Evolutionary conservation across 1,140 invertebrate genomes (phyloP), one percentile per base, ranked within the genome.

Genomic region (Nephila pilipes): DNA sequence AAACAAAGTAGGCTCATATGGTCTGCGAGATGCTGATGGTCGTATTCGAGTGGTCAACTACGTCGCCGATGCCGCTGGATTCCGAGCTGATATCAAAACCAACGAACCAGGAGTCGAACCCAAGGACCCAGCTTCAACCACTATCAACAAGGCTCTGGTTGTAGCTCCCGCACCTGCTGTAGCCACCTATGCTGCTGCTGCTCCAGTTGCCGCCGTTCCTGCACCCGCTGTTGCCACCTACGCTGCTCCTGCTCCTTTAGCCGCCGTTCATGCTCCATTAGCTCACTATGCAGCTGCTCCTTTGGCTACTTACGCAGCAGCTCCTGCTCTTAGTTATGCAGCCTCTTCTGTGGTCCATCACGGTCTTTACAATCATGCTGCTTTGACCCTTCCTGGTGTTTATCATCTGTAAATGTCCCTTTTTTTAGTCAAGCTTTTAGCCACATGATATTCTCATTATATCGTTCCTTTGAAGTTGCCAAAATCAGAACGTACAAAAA

Each of bases 71-170:
- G 94, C 75, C 36, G 57, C 65, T 22, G 94, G 94, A 18, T 94
- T 94, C 88, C 46, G 91, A 14, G 94, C 94, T 36, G 88, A 92
- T 63, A 93, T 95, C 57, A 87, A 93, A n/a, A 94, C 94, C 80
- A 95, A 95, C 32, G 94, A 95, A 92, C 94, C 94, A 1, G 94
- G 94, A 58, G 94, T 94, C 46, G 94, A 94, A n/a, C 93, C 94
- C 14, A 87, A 94, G 18, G 93, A 95, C 54, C 94, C 94, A 38
- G 94, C 94, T 57, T 55, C 87, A 12, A 87, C 93, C 4, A 46
- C 93, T 29, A 93, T 94, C 93, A 95, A 95, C 93, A 95, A 94
- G 57, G 54, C 46, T 75, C 22, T 29, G 1, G 54, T 81, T 5
- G 92, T 94, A 29, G 93, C 85, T 18, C 79, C 85, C 22, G 81